Conservation (phyloP, 2,888 invertebrate genomes). For the Pegoplata infirma region DNA sequence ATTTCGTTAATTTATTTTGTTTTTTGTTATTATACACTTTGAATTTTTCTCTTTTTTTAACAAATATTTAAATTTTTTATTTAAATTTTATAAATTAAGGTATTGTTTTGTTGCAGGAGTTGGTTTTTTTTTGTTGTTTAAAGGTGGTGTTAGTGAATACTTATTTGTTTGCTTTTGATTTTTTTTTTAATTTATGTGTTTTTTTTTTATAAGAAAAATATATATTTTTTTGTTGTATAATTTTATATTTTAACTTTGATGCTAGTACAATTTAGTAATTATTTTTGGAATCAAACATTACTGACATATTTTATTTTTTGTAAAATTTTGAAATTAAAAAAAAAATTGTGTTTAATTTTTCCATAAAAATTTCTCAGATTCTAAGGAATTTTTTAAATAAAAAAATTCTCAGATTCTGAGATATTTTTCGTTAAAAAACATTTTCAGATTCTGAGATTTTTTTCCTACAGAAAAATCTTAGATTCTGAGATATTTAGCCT, state of each 20-base stretch:
- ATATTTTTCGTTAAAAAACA: background rate
- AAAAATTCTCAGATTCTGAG: background rate
- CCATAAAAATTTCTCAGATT: background rate
- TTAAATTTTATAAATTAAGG: conserved; percentile 13
- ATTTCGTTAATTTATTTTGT: conserved; percentile 6
- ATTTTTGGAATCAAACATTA: conserved; percentile 9
- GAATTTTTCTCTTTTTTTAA: conserved; percentile 40
- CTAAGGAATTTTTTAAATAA: background rate
- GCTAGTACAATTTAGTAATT: conserved; percentile 16
- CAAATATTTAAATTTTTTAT: conserved; percentile 39
- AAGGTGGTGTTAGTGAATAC: conserved; percentile 57
- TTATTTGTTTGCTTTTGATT: conserved; percentile 17
- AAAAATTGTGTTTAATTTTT: background rate
- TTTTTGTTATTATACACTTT: conserved; percentile 38
- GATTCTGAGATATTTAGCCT: no score
- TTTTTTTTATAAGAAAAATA: conserved; percentile 53
- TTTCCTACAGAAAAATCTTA: no score
- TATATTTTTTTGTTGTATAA: conserved; percentile 38
- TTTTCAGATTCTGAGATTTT: no score
- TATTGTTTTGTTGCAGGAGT: conserved; percentile 44
- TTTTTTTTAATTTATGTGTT: conserved; percentile 15
- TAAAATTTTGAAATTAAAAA: background rate
- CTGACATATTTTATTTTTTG: conserved; percentile 35
- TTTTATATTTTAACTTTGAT: conserved; percentile 5
- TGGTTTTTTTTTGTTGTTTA: conserved; percentile 38